Evolutionary conservation across 2,888 invertebrate species (phyloP).

Genomic region (Linnaemya vulpina): DNA sequence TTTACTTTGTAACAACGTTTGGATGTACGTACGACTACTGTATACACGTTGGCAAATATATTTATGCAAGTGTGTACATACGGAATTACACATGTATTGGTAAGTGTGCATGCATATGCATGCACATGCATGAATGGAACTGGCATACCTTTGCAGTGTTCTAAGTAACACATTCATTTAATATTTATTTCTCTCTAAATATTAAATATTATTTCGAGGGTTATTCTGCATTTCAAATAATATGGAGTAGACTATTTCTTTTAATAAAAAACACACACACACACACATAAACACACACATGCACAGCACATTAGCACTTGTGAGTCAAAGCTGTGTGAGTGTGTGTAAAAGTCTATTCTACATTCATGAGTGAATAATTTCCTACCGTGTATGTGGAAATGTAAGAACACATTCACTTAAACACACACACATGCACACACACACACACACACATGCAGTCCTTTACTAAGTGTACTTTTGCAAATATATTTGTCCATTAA

Average conservation of each 20-base stretch:
- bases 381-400: slow-evolving; percentile 44
- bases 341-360: slow-evolving; percentile 22
- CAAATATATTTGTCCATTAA: slow-evolving; percentile 53
- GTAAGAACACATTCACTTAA: not conserved
- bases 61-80: slow-evolving; percentile 5
- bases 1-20: slow-evolving; percentile 49
- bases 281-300: not conserved
- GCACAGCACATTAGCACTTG: slow-evolving; percentile 1
- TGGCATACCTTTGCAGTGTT: slow-evolving; percentile 82
- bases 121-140: slow-evolving; percentile 72
- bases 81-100: not conserved
- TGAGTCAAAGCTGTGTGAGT: not conserved
- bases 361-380: slow-evolving; percentile 61
- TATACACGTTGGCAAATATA: slow-evolving; percentile 72
- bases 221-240: slow-evolving; percentile 73
- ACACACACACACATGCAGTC: not conserved
- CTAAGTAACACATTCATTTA: slow-evolving; percentile 83
- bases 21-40: not conserved
- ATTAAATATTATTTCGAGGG: slow-evolving; percentile 83
- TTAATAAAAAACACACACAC: slow-evolving; percentile 4
- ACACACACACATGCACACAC: not conserved
- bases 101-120: not conserved
- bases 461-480: not conserved
- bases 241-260: slow-evolving; percentile 54
- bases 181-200: slow-evolving; percentile 84